Evolutionary conservation across 2,113 vertebrate genomes (phyloP), one percentile per base, ranked within the genome.

Genomic region (Callospermophilus lateralis): DNA sequence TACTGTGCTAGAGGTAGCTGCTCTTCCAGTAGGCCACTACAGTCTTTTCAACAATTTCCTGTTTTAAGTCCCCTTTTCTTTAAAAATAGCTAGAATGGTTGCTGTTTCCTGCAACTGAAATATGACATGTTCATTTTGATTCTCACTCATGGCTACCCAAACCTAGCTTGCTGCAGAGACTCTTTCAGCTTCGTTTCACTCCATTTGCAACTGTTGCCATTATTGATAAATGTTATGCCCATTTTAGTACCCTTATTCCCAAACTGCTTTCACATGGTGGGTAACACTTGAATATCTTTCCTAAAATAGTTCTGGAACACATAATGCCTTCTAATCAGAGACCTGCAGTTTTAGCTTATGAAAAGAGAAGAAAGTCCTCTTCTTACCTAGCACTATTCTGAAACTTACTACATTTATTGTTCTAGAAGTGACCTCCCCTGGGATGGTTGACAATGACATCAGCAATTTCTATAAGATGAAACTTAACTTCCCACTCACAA

Each of bases 171-270:
- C 86, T 63, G 72, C 30, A 39, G 55, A 65, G 30, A 68, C 17
- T 53, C 48, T 93, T 84, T 68, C 72, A 76, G 22, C 42, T 79
- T 90, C 39, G n/a, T 85, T 74, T 95, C 88, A 55, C 55, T 86
- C 3, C 8, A 16, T 89, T 83, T 77, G 32, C 39, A 95, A 89
- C 53, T 83, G 45, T 91, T 68, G 48, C 53, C 65, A 58, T 68
- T 16, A 63, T 4, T 74, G 63, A 73, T 77, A 77, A 72, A 24
- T 9, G 2, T 4, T 37, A 22, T 2, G 20, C 4, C 73, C 45
- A 73, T 72, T 81, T 93, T 48, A 34, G 39, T 61, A 72, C 65
- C 9, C 19, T 85, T 20, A 37, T 83, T 86, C 28, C 39, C 26
- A 78, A 90, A 81, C 19, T 80, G 15, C 61, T 86, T 39, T 78